Evolutionary conservation across 2,888 invertebrate species (phyloP).

Genomic region (Ligdia adustata): DNA sequence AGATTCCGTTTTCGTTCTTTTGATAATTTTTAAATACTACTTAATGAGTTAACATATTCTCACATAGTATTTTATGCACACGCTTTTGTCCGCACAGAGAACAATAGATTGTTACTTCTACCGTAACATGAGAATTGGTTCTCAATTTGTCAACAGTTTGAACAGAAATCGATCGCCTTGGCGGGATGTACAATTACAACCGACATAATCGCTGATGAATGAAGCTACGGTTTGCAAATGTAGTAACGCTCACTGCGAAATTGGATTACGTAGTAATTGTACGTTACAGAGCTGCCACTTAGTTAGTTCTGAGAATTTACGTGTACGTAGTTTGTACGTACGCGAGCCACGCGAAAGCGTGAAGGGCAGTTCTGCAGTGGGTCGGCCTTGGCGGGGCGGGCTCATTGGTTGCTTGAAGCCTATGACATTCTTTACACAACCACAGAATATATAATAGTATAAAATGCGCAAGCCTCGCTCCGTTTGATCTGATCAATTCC

Average conservation of each 20-base stretch:
- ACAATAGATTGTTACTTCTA: too few species aligned
- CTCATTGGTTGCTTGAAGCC: constrained; percentile 23
- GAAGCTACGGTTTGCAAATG: constrained; percentile 10
- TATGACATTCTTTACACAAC: constrained; percentile 34
- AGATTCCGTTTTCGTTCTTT: too few species aligned
- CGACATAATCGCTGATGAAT: constrained; percentile 15
- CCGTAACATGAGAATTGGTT: not conserved
- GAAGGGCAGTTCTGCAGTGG: constrained; percentile 54
- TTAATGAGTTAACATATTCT: not conserved
- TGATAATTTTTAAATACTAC: too few species aligned
- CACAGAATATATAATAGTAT: too few species aligned
- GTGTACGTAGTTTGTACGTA: constrained; percentile 11
- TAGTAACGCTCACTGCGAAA: constrained; percentile 12
- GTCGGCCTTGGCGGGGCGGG: constrained; percentile 38
- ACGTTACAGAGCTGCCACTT: constrained; percentile 5
- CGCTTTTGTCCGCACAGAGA: too few species aligned
- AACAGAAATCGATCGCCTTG: not conserved
- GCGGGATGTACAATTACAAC: not conserved
- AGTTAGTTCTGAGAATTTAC: constrained; percentile 9
- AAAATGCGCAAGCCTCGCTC: constrained; percentile 27
- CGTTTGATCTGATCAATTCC: constrained; percentile 23
- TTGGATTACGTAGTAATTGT: constrained; percentile 23
- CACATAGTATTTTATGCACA: too few species aligned
- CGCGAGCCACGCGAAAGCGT: constrained; percentile 61
- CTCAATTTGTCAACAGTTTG: constrained; percentile 4